Conservation (phyloP, 2,797 vertebrate genomes). For the Centropyge bicolor region DNA sequence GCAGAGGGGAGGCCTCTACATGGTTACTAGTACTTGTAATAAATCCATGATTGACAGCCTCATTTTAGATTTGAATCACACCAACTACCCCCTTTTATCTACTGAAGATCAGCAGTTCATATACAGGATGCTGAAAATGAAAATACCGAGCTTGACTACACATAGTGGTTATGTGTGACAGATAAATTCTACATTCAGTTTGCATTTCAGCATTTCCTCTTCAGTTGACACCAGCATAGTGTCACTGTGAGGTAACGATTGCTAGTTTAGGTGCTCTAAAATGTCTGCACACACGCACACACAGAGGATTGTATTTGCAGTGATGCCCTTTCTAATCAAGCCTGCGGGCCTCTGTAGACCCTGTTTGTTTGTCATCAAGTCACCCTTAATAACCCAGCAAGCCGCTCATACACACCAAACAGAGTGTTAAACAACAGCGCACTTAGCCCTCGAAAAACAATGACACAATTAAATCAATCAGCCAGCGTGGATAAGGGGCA, state of each 20-base stretch:
- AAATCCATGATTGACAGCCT: slow-evolving; percentile 10
- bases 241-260: slow-evolving; percentile 38
- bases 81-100: neutral
- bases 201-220: slow-evolving; percentile 9
- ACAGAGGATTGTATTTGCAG: slow-evolving; percentile 52
- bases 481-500: slow-evolving; percentile 66
- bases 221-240: slow-evolving; percentile 16
- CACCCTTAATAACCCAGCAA: slow-evolving; percentile 73
- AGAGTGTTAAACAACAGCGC: slow-evolving; percentile 77
- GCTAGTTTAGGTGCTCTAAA: slow-evolving; percentile 37
- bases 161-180: neutral
- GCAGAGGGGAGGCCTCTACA: neutral
- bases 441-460: slow-evolving; percentile 73
- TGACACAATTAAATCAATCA: slow-evolving; percentile 82
- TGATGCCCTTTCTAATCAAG: slow-evolving; percentile 77
- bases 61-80: slow-evolving; percentile 21
- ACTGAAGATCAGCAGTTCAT: neutral
- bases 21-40: neutral
- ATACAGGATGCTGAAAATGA: slow-evolving; percentile 1
- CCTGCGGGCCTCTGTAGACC: slow-evolving; percentile 68
- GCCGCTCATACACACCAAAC: slow-evolving; percentile 79
- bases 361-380: slow-evolving; percentile 80
- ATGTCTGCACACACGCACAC: slow-evolving; percentile 14
- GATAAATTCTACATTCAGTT: slow-evolving; percentile 2
- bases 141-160: neutral